Conservation (phyloP, 2,113 vertebrate genomes). For the Diphyllodes magnificus region DNA sequence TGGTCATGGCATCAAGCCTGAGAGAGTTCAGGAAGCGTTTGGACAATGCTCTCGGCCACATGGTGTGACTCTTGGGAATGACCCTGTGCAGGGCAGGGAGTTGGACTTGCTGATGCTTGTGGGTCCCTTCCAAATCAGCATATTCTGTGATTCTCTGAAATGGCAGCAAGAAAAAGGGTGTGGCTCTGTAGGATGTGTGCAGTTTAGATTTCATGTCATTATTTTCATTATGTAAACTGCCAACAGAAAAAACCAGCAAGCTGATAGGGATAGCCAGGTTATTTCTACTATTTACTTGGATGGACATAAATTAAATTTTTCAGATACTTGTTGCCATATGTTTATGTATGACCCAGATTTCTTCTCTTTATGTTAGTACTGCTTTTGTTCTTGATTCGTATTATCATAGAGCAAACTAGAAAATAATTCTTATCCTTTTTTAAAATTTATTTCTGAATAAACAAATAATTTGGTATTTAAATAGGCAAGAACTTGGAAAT, state of each 20-base stretch:
- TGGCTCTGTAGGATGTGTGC: background rate
- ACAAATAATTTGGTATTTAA: background rate
- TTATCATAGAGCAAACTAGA: background rate
- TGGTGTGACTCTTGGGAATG: background rate
- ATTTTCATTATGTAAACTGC: background rate
- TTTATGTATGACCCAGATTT: background rate
- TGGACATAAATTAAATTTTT: background rate
- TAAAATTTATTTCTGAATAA: background rate
- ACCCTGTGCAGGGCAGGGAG: background rate
- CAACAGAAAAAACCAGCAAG: background rate
- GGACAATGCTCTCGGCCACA: accelerated
- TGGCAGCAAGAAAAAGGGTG: background rate
- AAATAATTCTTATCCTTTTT: background rate
- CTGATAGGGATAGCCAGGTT: background rate
- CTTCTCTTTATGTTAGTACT: background rate
- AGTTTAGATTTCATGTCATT: background rate
- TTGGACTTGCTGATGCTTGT: accelerated
- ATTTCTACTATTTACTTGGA: background rate
- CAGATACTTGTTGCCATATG: background rate
- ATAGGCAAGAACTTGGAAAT: background rate
- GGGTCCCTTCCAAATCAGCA: background rate
- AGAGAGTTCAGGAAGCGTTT: accelerated
- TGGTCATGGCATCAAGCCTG: background rate
- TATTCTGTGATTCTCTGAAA: background rate
- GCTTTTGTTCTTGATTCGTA: background rate